A percentile compares a stretch with the other conserved stretches of the same genome.
phyloP scores from a whole-genome alignment of 2,113 vertebrate genomes.

The Microcebus jonahi region DNA sequence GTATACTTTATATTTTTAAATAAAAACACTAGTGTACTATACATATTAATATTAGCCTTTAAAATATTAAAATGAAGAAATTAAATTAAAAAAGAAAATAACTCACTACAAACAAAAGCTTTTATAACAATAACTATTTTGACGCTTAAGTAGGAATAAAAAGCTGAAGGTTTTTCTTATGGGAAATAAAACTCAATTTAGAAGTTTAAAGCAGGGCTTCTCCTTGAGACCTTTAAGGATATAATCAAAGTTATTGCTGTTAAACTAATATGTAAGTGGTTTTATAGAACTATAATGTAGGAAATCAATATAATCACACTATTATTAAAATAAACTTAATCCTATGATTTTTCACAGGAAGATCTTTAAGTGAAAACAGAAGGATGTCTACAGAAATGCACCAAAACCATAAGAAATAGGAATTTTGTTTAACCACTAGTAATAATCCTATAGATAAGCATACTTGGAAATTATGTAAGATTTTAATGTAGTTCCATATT shows the following conservation, averaged over 20 bases:
- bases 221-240: slow-evolving; percentile 1
- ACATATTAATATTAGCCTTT: not conserved
- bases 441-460: slow-evolving; percentile 17
- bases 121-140: slow-evolving; percentile 58
- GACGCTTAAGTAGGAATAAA: slow-evolving; percentile 20
- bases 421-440: slow-evolving; percentile 50
- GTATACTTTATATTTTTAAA: not conserved
- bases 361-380: slow-evolving; percentile 9
- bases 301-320: slow-evolving; percentile 12
- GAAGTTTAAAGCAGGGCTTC: slow-evolving; percentile 15
- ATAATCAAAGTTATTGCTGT: slow-evolving; percentile 18
- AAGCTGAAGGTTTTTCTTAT: not conserved
- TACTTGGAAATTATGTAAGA: slow-evolving; percentile 4
- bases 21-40: not conserved
- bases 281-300: not conserved
- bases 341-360: not conserved
- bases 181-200: slow-evolving; percentile 27
- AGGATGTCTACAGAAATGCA: not conserved
- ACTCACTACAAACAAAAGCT: not conserved
- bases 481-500: slow-evolving; percentile 49
- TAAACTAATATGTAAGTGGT: slow-evolving; percentile 11
- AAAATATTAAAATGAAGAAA: slow-evolving; percentile 37
- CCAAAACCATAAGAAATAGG: slow-evolving; percentile 38
- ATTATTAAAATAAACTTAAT: slow-evolving; percentile 46
- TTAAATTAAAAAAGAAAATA: not conserved